Conservation (phyloP, 2,888 invertebrate genomes). For the Mantis religiosa region DNA sequence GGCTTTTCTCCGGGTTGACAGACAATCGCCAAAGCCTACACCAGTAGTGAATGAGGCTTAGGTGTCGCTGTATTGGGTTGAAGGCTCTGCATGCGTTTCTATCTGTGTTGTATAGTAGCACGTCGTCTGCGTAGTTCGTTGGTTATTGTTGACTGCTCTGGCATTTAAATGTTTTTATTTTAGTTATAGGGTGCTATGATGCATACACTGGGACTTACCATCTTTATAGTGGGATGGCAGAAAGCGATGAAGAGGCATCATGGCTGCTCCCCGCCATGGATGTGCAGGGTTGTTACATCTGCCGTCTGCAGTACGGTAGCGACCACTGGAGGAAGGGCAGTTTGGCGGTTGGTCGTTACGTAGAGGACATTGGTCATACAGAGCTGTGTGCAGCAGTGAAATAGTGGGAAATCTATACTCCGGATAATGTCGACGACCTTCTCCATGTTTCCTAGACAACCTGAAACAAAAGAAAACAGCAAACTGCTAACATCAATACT, state of each 20-base stretch:
- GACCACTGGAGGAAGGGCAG: slow-evolving; percentile 38
- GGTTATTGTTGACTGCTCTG: no score
- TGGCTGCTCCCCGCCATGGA: slow-evolving; percentile 75
- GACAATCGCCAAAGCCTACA: no score
- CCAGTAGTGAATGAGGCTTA: no score
- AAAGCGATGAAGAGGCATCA: slow-evolving; percentile 77
- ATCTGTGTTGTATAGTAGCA: no score
- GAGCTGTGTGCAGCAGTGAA: slow-evolving; percentile 43
- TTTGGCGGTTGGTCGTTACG: neutral
- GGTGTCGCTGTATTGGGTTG: no score
- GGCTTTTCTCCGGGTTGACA: no score
- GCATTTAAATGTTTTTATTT: no score
- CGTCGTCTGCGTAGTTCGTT: no score
- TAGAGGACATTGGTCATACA: slow-evolving; percentile 60
- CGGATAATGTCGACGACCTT: neutral
- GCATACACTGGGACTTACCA: no score
- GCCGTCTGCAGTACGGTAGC: slow-evolving; percentile 80
- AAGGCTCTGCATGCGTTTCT: no score
- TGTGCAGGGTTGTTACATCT: slow-evolving; percentile 80
- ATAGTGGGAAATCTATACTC: slow-evolving; percentile 35
- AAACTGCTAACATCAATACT: no score
- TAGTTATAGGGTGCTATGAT: no score
- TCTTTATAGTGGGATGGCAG: slow-evolving; percentile 79
- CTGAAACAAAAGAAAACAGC: neutral
- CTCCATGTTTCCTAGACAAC: neutral